Evolutionary conservation across 1,140 invertebrate genomes (phyloP), one percentile per base, ranked within the genome.

Genomic region (Lerema accius): DNA sequence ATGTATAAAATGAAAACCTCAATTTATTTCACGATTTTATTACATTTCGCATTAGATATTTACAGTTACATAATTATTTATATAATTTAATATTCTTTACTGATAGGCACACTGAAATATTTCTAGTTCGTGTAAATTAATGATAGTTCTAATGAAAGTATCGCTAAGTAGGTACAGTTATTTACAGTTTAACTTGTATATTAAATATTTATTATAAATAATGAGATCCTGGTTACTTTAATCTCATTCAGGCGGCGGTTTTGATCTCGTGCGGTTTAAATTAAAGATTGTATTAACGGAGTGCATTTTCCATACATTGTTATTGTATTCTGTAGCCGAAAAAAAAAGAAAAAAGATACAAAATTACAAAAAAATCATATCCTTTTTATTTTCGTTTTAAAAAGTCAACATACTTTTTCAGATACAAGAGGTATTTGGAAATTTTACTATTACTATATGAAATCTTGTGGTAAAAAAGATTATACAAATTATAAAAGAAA

Each of bases 1-100:
- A 88, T 90, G 84, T 88, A 84, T 88, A 80, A 88, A 88, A 88
- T 81, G 78, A 85, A 88, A 90, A 90, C 83, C 83, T 82, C 82
- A 65, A 77, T 71, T 73, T 76, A 46, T 65, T 58, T 43, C 11
- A 48, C 56, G 58, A 63, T 49, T 69, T 73, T 76, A 73, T 64
- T 67, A 75, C 73, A 70, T 51, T 50, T 75, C 64, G 40, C 67
- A 76, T 73, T 76, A 78, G 60, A 46, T 85, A 84, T 83, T 78
- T 84, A 85, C 80, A 87, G 69, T 65, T 58, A 68, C 67, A 67
- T 71, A 37, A 37, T n/a, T 37, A 67, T 78, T 69, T 65, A 70
- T 48, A 48, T 69, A 64, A 60, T 69, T 68, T 68, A 64, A 35
- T 58, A 58, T 72, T 75, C 43, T 63, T 72, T 68, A 61, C 76